Conservation (phyloP, 2,797 vertebrate genomes). For the Pseudochirops cupreus region DNA sequence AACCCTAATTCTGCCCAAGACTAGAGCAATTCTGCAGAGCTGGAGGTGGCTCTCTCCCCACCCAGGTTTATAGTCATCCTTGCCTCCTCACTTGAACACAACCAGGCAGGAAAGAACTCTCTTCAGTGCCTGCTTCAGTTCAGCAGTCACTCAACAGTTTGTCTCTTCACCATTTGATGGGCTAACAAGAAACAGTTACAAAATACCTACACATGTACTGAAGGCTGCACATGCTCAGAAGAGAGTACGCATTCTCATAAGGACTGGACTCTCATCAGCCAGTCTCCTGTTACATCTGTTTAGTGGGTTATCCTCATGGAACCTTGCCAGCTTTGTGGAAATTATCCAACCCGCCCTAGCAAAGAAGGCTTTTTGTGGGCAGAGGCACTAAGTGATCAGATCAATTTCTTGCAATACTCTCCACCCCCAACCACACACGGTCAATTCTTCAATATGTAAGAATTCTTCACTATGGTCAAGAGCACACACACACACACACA, state of each 20-base stretch:
- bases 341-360: background rate
- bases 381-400: background rate
- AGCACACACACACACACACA: no score
- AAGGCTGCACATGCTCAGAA: background rate
- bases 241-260: background rate
- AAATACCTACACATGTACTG: background rate
- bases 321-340: background rate
- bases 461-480: background rate
- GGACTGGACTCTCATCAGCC: background rate
- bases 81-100: background rate
- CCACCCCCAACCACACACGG: background rate
- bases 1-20: background rate
- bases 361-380: background rate
- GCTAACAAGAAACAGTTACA: background rate
- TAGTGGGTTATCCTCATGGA: background rate
- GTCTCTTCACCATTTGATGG: background rate
- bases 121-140: background rate
- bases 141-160: background rate
- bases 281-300: background rate
- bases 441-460: background rate
- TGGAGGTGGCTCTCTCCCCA: background rate
- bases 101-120: background rate
- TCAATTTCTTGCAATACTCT: background rate
- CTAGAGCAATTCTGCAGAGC: background rate
- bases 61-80: background rate